Evolutionary conservation across 2,888 invertebrate species (phyloP).

Genomic region (Catocala nupta): DNA sequence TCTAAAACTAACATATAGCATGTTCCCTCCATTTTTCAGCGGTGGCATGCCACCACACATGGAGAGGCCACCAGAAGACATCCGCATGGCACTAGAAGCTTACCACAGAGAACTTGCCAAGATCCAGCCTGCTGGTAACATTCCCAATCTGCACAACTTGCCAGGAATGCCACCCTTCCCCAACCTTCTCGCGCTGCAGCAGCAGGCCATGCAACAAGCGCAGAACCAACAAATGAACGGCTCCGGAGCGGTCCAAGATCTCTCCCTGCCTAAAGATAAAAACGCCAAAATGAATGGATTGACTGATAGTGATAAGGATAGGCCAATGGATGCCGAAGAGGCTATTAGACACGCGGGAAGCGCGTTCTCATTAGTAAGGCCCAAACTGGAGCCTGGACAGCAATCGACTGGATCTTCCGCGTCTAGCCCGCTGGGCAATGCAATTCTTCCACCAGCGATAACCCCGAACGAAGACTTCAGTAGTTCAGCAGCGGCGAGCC

Average conservation of each 20-base stretch:
- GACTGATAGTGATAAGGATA: constrained; percentile 90
- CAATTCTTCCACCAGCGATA: constrained; percentile 94
- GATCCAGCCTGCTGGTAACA: constrained; percentile 90
- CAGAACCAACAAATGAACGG: constrained; percentile 88
- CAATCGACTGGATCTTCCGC: constrained; percentile 92
- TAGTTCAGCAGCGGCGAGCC: constrained; percentile 94
- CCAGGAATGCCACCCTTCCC: constrained; percentile 88
- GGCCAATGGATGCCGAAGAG: constrained; percentile 88
- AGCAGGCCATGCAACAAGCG: constrained; percentile 84
- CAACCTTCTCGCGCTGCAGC: constrained; percentile 92
- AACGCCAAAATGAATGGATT: constrained; percentile 89
- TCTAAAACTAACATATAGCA: constrained; percentile 89
- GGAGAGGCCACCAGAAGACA: constrained; percentile 92
- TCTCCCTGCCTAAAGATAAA: constrained; percentile 94
- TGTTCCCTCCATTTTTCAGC: constrained; percentile 95
- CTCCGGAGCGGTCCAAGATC: constrained; percentile 91
- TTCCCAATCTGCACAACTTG: constrained; percentile 86
- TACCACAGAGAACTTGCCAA: constrained; percentile 98
- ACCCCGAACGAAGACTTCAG: constrained; percentile 94
- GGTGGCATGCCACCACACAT: constrained; percentile 89
- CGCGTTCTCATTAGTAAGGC: constrained; percentile 95
- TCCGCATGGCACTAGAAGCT: constrained; percentile 95
- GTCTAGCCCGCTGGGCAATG: constrained; percentile 94
- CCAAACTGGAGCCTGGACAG: constrained; percentile 93
- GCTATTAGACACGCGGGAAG: constrained; percentile 92